A percentile compares a stretch with the other conserved stretches of the same genome.
Evolutionary conservation across 2,888 invertebrate genomes (phyloP).

Genomic region (Drosophila neutralis): DNA sequence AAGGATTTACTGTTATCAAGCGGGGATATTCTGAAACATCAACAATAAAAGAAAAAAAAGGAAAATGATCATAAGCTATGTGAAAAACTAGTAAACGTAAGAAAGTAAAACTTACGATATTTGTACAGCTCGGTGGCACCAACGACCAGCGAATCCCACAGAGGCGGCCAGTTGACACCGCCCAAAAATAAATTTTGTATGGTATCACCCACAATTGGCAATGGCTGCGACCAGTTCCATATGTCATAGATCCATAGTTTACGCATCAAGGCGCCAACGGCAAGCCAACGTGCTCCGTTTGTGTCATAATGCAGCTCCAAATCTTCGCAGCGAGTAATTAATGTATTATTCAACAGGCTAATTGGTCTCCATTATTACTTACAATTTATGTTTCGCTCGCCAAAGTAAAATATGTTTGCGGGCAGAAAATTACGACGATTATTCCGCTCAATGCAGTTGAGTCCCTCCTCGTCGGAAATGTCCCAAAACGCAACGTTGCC

Average conservation of each 20-base stretch:
- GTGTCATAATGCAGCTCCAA: slow-evolving; percentile 82
- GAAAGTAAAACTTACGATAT: slow-evolving; percentile 60
- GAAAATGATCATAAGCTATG: not conserved
- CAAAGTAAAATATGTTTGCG: slow-evolving; percentile 86
- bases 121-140: slow-evolving; percentile 66
- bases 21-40: slow-evolving; percentile 41
- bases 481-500: slow-evolving; percentile 89
- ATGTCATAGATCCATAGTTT: slow-evolving; percentile 77
- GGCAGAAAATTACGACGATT: slow-evolving; percentile 85
- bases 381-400: slow-evolving; percentile 86
- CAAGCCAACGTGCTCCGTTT: slow-evolving; percentile 82
- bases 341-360: not conserved
- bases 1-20: slow-evolving; percentile 61
- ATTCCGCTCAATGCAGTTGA: slow-evolving; percentile 74
- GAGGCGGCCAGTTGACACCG: slow-evolving; percentile 77
- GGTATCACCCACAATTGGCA: slow-evolving; percentile 57
- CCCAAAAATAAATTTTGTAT: slow-evolving; percentile 58
- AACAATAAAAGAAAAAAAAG: not conserved
- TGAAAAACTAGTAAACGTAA: not conserved
- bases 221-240: slow-evolving; percentile 67
- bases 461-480: slow-evolving; percentile 83
- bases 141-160: slow-evolving; percentile 76
- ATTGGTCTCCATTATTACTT: slow-evolving; percentile 28
- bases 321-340: slow-evolving; percentile 48
- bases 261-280: slow-evolving; percentile 59